Evolutionary conservation across 2,797 vertebrate genomes (phyloP).

Genomic region (Halcyon badia): DNA sequence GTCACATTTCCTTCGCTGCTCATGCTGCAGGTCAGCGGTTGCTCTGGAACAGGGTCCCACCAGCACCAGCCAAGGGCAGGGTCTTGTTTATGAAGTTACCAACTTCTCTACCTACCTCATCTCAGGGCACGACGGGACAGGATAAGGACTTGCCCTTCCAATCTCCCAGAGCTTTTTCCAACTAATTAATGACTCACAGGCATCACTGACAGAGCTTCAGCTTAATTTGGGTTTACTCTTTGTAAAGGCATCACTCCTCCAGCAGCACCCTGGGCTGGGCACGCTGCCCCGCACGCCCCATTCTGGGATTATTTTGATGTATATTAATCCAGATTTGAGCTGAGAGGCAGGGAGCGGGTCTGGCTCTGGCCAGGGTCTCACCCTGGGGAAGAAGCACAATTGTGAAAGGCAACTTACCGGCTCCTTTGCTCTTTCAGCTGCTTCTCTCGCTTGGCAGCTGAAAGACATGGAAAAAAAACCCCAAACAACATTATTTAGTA

Average conservation of each 20-base stretch:
- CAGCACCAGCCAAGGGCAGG: background rate
- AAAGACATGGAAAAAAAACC: background rate
- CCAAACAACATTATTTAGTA: background rate
- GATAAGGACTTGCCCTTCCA: background rate
- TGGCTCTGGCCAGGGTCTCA: background rate
- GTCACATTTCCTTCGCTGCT: background rate
- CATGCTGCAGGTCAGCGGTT: background rate
- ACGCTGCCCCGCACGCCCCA: fast-evolving
- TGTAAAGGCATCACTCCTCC: background rate
- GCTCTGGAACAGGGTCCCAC: background rate
- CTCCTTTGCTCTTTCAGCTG: conserved; percentile 21
- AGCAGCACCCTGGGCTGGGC: background rate
- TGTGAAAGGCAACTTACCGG: conserved; percentile 65
- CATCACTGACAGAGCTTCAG: background rate
- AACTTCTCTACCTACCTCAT: background rate
- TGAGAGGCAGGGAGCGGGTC: fast-evolving
- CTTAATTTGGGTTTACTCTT: background rate
- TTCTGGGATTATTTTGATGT: background rate
- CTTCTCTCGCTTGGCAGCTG: conserved; percentile 50
- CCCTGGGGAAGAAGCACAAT: fast-evolving
- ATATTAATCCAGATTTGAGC: background rate
- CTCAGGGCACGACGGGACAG: fast-evolving
- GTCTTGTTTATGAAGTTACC: background rate
- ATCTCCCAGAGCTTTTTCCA: background rate
- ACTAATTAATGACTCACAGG: background rate